Base-by-base conservation (phyloP, 2,888 invertebrate genomes). In the Auanema freiburgensis region DNA sequence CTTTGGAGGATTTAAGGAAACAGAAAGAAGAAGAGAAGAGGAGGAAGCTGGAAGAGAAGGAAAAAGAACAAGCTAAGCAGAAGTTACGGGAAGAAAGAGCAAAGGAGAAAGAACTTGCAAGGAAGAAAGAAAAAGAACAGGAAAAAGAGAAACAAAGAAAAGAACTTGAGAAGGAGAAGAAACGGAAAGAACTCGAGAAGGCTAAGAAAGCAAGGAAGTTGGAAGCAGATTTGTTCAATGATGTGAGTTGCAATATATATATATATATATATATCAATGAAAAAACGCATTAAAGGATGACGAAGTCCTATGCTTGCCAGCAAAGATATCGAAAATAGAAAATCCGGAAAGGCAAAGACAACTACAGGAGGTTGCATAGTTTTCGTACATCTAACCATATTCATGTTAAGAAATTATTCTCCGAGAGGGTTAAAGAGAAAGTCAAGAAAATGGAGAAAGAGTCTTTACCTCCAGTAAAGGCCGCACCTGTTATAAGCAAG, bases 21-120 rank as follows among this genome's bases (percentile, higher is more conserved):
- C 57, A 62, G 24, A 62, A 62, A 18, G 51, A 49, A 23, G 33
- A 33, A 33, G 62, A 62, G 42, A 57, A 62, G 21, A 16, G 51
- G 40, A 53, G 43, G 21, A 16, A n/a, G n/a, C 33, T 43, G 5
- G 59, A 23, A 14, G 59, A 25, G 2, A 57, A 24, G n/a, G 33
- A 12, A 24, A 52, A 23, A 16, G 46, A 3, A 21, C 4, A 21
- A 21, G 3, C 33, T 33, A 33, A 46, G 10, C 46, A 21, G 10
- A 59, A 52, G 24, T n/a, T 6, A 40, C 46, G 18, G 42, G 44
- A 60, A 42, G 25, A 24, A 12, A 14, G n/a, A n/a, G 42, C 12
- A n/a, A 24, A 42, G 6, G 46, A 16, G 41, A 21, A 51, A 24
- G 52, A 23, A 3, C 3, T n/a, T 5, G 33, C 33, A 5, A 33